Evolutionary conservation across 2,888 invertebrate genomes (phyloP).

Genomic region (Drosophila macrothrix): DNA sequence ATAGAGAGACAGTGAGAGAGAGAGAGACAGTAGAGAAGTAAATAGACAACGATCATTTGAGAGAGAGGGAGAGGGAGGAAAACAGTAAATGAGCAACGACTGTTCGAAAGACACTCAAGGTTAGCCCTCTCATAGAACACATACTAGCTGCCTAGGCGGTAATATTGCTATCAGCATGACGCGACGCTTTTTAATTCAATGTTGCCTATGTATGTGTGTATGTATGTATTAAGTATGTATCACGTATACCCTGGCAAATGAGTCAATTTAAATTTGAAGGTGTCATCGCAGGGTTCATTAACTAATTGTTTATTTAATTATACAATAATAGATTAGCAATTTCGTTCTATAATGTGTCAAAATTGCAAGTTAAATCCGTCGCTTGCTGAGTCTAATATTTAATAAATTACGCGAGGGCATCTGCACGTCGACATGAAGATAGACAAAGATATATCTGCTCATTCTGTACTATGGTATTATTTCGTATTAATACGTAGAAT

Average conservation of each 20-base stretch:
- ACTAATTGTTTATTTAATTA: neutral
- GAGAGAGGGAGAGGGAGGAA: too few relatives aligned
- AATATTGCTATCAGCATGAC: conserved; percentile 45
- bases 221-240: neutral
- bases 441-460: neutral
- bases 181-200: conserved; percentile 8
- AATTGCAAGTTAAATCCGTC: neutral
- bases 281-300: neutral
- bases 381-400: neutral
- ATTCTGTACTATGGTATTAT: neutral
- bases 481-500: neutral
- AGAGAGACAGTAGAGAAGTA: neutral
- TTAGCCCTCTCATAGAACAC: neutral
- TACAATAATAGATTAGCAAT: neutral
- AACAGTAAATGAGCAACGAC: neutral
- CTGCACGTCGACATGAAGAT: neutral
- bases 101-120: neutral
- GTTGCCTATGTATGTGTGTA: neutral
- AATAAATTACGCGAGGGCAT: neutral
- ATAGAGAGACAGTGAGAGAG: neutral
- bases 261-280: neutral
- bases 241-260: neutral
- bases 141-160: neutral
- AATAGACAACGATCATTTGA: neutral
- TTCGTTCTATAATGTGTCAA: neutral